A percentile compares a stretch with the other conserved stretches of the same genome.
phyloP scores from a whole-genome alignment of 2,797 vertebrate species.

The Iguana delicatissima region DNA sequence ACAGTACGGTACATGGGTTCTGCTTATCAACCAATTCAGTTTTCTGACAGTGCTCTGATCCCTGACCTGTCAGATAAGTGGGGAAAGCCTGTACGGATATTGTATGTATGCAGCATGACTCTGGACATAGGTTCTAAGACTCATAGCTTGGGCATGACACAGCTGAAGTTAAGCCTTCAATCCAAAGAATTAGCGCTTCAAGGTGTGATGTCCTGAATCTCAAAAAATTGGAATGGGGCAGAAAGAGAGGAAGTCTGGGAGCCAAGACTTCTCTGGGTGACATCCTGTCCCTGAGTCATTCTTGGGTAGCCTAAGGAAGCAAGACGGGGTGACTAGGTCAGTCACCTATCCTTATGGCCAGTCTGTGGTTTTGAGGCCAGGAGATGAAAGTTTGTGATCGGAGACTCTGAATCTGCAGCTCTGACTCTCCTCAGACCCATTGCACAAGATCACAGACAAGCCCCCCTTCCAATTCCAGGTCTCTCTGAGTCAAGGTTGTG shows the following conservation, averaged over 20 bases:
- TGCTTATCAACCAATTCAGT: too few species aligned
- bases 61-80: too few species aligned
- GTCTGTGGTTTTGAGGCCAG: constrained; percentile 32
- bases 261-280: constrained; percentile 15
- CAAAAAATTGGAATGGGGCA: neutral
- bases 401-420: constrained; percentile 42
- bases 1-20: too few species aligned
- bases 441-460: constrained; percentile 17
- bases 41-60: too few species aligned
- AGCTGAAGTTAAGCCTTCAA: neutral
- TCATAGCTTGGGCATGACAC: too few species aligned
- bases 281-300: constrained; percentile 35
- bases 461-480: neutral
- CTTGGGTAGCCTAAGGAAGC: neutral
- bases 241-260: neutral
- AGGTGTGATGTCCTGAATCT: neutral
- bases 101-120: neutral
- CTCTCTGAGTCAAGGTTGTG: constrained; percentile 35
- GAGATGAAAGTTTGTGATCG: constrained; percentile 48
- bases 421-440: constrained; percentile 21
- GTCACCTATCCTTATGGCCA: constrained; percentile 17
- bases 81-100: too few species aligned
- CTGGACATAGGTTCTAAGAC: neutral
- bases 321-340: constrained; percentile 14
- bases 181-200: neutral